phyloP scores from a whole-genome alignment of 2,113 vertebrate species.

The Rissa tridactyla region DNA sequence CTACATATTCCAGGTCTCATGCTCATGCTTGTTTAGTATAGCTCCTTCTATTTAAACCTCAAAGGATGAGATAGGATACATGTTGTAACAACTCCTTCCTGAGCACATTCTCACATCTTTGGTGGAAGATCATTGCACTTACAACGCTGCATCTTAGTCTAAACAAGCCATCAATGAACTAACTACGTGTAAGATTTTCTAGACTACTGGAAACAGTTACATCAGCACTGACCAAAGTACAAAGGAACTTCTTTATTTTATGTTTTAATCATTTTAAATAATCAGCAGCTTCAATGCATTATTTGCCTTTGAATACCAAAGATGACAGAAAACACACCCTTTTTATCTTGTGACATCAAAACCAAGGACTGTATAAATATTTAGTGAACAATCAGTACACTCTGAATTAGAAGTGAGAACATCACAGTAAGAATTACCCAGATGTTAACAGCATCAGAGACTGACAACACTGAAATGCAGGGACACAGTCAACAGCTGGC shows the following conservation, averaged over 20 bases:
- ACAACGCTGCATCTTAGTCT: not conserved
- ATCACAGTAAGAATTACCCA: not conserved
- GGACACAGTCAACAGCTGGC: not conserved
- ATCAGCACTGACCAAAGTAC: not conserved
- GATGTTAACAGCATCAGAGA: not conserved
- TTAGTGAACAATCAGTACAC: not conserved
- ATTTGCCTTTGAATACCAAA: not conserved
- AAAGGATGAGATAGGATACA: not conserved
- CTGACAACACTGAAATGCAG: not conserved
- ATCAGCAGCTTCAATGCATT: not conserved
- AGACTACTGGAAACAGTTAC: not conserved
- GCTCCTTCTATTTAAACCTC: slow-evolving; percentile 7
- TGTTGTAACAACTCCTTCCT: slow-evolving; percentile 31
- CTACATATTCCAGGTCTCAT: not conserved
- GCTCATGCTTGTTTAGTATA: slow-evolving; percentile 8
- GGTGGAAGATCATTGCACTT: not conserved
- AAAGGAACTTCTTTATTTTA: not conserved
- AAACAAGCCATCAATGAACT: not conserved
- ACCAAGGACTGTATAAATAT: not conserved
- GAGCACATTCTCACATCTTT: not conserved
- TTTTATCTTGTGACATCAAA: slow-evolving; percentile 41
- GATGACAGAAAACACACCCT: not conserved
- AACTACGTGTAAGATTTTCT: not conserved
- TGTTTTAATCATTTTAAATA: not conserved
- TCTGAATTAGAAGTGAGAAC: not conserved